phyloP scores from a whole-genome alignment of 2,888 invertebrate species.

The Drosophila imparisetae region DNA sequence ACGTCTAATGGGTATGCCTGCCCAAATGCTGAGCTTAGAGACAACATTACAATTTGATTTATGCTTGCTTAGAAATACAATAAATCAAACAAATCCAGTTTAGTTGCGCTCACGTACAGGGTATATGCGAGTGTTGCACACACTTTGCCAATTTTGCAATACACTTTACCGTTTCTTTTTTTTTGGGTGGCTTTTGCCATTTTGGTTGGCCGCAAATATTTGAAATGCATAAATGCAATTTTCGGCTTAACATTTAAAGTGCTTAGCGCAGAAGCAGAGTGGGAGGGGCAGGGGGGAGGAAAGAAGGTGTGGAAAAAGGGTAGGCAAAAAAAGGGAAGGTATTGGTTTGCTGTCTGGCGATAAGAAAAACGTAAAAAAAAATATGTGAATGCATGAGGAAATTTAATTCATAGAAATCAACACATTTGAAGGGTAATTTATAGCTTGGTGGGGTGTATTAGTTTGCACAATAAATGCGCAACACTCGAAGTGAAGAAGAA shows the following conservation, averaged over 20 bases:
- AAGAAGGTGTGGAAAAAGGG: neutral
- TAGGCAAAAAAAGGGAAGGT: neutral
- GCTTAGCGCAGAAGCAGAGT: conserved; percentile 15
- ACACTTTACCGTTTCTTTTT: conserved; percentile 10
- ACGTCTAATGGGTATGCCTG: conserved; percentile 15
- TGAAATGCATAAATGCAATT: conserved; percentile 70
- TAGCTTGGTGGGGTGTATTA: neutral
- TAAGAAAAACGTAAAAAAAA: conserved; percentile 19
- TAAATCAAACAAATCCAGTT: neutral
- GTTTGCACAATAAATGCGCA: neutral
- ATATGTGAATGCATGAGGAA: neutral
- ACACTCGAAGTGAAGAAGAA: neutral
- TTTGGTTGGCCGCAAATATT: conserved; percentile 58
- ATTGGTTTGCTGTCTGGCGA: conserved; percentile 26
- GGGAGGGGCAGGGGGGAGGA: no score
- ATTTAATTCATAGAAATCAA: conserved; percentile 26
- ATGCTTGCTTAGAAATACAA: neutral
- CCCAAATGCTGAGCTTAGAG: neutral
- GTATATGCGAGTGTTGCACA: conserved; percentile 22
- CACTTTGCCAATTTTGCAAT: neutral
- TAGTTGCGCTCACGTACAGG: conserved; percentile 5
- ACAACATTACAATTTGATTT: neutral
- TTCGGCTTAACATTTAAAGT: conserved; percentile 57
- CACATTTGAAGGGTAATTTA: neutral
- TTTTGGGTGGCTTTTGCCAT: conserved; percentile 55